Evolutionary conservation across 1,140 invertebrate genomes (phyloP).

Genomic region (Procambarus virginalis): DNA sequence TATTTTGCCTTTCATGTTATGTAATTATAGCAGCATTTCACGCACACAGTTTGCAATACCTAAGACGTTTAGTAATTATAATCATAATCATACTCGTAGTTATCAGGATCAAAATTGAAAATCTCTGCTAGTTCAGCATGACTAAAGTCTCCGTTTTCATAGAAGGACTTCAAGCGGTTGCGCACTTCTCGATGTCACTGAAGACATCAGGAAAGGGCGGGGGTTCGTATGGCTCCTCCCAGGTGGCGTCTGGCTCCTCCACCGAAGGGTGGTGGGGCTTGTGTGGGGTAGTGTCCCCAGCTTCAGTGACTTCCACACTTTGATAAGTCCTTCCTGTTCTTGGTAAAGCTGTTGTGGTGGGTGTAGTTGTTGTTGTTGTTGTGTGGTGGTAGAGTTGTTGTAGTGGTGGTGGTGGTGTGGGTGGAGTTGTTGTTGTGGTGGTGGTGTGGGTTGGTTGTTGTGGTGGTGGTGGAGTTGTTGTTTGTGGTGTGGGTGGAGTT

Average conservation of each 20-base stretch:
- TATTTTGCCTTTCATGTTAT: no score
- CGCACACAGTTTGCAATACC: no score
- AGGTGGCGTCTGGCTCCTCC: slow-evolving; percentile 2
- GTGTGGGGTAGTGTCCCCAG: not conserved
- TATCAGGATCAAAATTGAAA: slow-evolving; percentile 54
- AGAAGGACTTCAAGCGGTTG: slow-evolving; percentile 37
- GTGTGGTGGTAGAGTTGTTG: not conserved
- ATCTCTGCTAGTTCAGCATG: slow-evolving; percentile 30
- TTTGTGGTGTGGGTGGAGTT: not conserved
- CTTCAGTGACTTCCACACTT: not conserved
- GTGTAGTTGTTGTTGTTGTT: not conserved
- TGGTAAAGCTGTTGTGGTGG: not conserved
- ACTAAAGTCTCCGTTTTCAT: slow-evolving; percentile 50
- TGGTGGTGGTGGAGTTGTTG: not conserved
- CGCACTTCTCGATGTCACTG: slow-evolving; percentile 1
- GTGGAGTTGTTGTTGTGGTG: not conserved
- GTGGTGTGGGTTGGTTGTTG: not conserved
- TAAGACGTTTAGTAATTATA: not conserved
- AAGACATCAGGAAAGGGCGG: slow-evolving; percentile 57
- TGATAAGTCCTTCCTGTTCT: no score
- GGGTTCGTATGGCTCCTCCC: slow-evolving; percentile 32
- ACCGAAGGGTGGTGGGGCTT: no score
- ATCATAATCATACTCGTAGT: slow-evolving; percentile 47
- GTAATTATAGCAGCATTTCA: no score
- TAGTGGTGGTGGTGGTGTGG: not conserved